Conservation (phyloP, 1,140 invertebrate species). For the Meteorus sp. region DNA sequence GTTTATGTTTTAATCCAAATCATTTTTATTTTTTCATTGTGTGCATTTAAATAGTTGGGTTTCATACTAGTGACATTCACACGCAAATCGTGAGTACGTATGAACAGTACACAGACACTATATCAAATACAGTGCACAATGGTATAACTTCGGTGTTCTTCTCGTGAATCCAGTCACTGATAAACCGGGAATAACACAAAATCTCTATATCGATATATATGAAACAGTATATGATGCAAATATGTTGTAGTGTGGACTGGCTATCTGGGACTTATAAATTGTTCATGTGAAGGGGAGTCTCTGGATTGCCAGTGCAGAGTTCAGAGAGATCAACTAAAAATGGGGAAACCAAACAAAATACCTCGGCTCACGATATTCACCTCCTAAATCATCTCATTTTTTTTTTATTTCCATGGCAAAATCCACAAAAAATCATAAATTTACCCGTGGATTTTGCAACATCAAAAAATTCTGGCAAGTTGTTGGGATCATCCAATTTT, state of each 20-base stretch:
- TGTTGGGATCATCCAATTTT: not conserved
- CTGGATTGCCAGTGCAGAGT: constrained; percentile 4
- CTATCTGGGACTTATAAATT: constrained; percentile 15
- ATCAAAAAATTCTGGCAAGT: not conserved
- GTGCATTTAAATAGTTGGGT: no score
- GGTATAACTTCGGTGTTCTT: constrained; percentile 18
- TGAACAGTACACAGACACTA: constrained; percentile 11
- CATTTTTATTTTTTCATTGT: no score
- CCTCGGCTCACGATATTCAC: not conserved
- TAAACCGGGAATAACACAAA: constrained; percentile 23
- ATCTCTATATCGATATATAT: not conserved
- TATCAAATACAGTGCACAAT: constrained; percentile 23
- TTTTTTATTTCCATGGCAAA: not conserved
- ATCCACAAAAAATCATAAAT: not conserved
- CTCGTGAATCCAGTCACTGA: constrained; percentile 23
- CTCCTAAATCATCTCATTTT: constrained; percentile 2
- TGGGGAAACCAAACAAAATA: not conserved
- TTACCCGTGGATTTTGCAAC: not conserved
- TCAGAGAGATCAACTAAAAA: no score
- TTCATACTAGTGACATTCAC: no score
- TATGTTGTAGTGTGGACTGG: not conserved
- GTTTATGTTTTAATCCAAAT: no score
- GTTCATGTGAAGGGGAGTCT: not conserved
- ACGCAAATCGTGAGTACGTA: constrained; percentile 15
- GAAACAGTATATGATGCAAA: not conserved